Percentiles rank a stretch among this genome's conserved stretches.
phyloP scores from a whole-genome alignment of 2,888 invertebrate species.

The Caenorhabditis auriculariae region DNA sequence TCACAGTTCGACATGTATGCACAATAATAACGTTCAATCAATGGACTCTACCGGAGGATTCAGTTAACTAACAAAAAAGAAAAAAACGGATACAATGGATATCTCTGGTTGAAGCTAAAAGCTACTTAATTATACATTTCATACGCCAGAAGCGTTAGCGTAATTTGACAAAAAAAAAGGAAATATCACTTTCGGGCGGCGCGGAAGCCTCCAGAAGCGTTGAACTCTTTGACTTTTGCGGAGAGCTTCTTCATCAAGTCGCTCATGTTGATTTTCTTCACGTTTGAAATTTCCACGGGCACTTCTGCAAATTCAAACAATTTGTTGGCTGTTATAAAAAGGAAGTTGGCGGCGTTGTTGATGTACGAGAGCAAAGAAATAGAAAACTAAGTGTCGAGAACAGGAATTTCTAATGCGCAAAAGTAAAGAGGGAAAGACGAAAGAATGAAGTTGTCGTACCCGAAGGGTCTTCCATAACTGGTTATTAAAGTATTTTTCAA shows the following conservation, averaged over 20 bases:
- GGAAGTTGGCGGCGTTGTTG: background rate
- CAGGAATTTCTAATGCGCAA: background rate
- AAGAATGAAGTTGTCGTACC: conserved; percentile 1
- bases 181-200: conserved; percentile 22
- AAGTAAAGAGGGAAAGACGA: too few relatives aligned
- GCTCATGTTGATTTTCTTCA: conserved; percentile 34
- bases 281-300: conserved; percentile 8
- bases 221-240: conserved; percentile 55
- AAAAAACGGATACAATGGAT: too few relatives aligned
- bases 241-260: conserved; percentile 54
- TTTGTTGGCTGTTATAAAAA: background rate
- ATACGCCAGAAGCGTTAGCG: too few relatives aligned
- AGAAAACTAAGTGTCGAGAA: background rate
- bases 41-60: too few relatives aligned
- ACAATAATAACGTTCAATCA: too few relatives aligned
- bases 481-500: too few relatives aligned
- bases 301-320: conserved; percentile 16
- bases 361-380: background rate
- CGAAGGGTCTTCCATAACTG: too few relatives aligned
- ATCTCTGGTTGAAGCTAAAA: too few relatives aligned
- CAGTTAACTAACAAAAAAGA: too few relatives aligned
- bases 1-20: too few relatives aligned
- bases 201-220: conserved; percentile 34
- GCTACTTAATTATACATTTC: too few relatives aligned
- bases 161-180: too few relatives aligned